phyloP scores from a whole-genome alignment of 2,888 invertebrate genomes.

The Epistrophella euchroma region DNA sequence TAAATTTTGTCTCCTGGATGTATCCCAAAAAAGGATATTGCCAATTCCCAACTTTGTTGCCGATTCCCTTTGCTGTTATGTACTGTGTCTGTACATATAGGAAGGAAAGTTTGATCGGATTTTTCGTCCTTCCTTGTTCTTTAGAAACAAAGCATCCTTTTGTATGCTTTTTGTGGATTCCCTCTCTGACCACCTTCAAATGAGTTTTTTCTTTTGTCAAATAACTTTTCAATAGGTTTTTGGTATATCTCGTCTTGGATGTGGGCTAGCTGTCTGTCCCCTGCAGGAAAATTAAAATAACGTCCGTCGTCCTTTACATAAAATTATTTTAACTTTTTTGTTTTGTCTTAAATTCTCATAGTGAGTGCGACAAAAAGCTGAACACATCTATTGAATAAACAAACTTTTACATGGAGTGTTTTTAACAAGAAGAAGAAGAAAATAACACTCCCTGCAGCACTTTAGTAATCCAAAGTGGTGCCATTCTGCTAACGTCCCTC shows the following conservation, averaged over 20 bases:
- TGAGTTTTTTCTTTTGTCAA: constrained; percentile 32
- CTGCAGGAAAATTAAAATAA: constrained; percentile 27
- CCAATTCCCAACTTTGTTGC: constrained; percentile 38
- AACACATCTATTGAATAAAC: constrained; percentile 33
- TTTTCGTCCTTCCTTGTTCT: constrained; percentile 7
- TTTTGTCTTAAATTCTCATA: constrained; percentile 16
- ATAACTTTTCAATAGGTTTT: constrained; percentile 54
- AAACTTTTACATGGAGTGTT: constrained; percentile 7
- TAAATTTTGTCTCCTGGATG: constrained; percentile 33
- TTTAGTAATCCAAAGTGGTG: constrained; percentile 10
- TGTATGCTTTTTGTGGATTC: constrained; percentile 32
- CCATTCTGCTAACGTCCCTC: not conserved
- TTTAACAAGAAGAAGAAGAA: not conserved
- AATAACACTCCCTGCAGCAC: not conserved
- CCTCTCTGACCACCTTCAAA: constrained; percentile 27
- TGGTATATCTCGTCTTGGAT: not conserved
- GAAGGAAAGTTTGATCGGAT: constrained; percentile 35
- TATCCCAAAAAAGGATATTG: constrained; percentile 55
- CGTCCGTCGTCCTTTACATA: constrained; percentile 12
- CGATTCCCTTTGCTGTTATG: constrained; percentile 23
- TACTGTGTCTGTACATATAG: not conserved
- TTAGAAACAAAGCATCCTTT: constrained; percentile 25
- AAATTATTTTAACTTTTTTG: constrained; percentile 44
- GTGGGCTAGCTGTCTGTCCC: constrained; percentile 9
- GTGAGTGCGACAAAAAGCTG: constrained; percentile 29